Evolutionary conservation across 23 tunicate species (phyloP), one percentile per base, ranked within the genome.

Genomic region (Styela clava): DNA sequence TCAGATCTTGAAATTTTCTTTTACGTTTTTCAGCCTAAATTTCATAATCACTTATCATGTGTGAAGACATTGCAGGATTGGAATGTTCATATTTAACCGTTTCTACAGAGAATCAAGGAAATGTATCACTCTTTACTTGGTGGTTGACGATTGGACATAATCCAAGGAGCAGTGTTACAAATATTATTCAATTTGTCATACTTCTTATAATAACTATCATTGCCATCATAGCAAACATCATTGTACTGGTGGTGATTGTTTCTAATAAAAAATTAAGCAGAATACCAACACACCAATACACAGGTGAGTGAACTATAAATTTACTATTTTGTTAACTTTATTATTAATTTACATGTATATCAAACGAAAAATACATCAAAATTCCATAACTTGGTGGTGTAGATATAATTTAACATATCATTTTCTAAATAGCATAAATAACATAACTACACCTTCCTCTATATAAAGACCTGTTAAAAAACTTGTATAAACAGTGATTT

Each of bases 31-130:
- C n/a, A n/a, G 56, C 56, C 7, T 44, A 44, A 44, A 44, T 44
- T 44, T 44, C 12, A 12, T 12, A 44, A 44, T n/a, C n/a, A n/a
- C n/a, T n/a, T n/a, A n/a, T n/a, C 56, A 44, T 44, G 56, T 44
- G 56, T 44, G 56, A 44, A 26, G 65, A 76, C 1, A 16, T 26
- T 7, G 23, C 81, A 1, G 81, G 81, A 52, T 24, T 35, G 24
- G 62, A 61, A 31, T 83, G 86, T 61, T 83, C 86, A 2, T 83
- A 83, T 83, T 79, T 83, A 32, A 31, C 34, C 26, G 81, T 83
- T 18, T 30, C 68, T 12, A 83, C 33, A 19, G 77, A 21, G 20
- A 52, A 33, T 30, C 74, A 62, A 63, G 31, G 63, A 27, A 73
- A 83, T 34, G 61, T 63, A 2, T 21, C 80, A 1, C 69, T 83